phyloP scores from a whole-genome alignment of 2,888 invertebrate species.

The Lepidocyrtinus sp. region DNA sequence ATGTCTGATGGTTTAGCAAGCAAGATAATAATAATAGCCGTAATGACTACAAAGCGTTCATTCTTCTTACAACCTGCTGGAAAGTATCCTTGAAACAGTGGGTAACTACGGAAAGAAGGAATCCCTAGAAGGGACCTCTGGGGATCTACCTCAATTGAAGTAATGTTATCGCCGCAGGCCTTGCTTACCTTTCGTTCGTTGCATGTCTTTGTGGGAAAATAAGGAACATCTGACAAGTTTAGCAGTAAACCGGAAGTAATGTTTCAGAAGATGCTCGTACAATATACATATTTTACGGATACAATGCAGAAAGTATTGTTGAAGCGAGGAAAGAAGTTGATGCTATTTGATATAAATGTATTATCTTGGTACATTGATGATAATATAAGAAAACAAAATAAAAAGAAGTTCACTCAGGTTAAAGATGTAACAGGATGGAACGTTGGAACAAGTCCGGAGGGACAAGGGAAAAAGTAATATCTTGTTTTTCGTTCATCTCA shows the following conservation, averaged over 20 bases:
- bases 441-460: conserved; percentile 52
- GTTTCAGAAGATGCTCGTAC: conserved; percentile 14
- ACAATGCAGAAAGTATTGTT: too few relatives aligned
- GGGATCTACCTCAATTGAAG: conserved; percentile 34
- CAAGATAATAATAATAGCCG: conserved; percentile 23
- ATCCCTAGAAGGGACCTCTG: conserved; percentile 26
- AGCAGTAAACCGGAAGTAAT: too few relatives aligned
- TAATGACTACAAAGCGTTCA: conserved; percentile 15
- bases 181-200: too few relatives aligned
- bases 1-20: too few relatives aligned
- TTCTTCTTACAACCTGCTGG: too few relatives aligned
- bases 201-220: too few relatives aligned
- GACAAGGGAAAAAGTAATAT: conserved; percentile 51
- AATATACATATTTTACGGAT: background rate
- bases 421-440: conserved; percentile 22
- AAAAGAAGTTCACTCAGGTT: background rate
- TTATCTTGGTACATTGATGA: background rate
- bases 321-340: too few relatives aligned
- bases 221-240: too few relatives aligned
- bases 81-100: conserved; percentile 4
- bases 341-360: too few relatives aligned
- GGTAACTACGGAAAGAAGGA: conserved; percentile 18
- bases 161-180: conserved; percentile 24
- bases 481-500: too few relatives aligned
- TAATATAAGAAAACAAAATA: background rate